A percentile compares a stretch with the other conserved stretches of the same genome.
Evolutionary conservation across 2,113 vertebrate species (phyloP).

Genomic region (Nothoprocta pentlandii): DNA sequence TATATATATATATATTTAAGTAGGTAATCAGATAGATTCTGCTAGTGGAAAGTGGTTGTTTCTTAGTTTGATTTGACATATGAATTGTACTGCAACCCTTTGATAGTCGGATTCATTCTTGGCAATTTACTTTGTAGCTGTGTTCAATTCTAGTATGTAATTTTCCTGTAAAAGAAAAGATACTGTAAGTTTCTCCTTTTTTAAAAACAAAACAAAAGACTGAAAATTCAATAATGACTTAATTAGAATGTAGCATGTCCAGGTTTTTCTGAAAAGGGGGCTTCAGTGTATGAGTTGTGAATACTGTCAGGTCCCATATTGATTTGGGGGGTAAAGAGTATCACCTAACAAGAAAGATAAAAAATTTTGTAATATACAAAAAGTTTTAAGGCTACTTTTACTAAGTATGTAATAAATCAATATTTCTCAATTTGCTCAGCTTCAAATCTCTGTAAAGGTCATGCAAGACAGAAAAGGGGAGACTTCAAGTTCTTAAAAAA

Average conservation of each 20-base stretch:
- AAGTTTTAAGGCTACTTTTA: conserved; percentile 4
- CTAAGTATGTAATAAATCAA: conserved; percentile 24
- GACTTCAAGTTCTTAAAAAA: background rate
- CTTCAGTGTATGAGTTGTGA: background rate
- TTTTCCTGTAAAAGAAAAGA: background rate
- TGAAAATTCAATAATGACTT: background rate
- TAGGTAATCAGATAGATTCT: background rate
- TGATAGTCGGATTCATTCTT: background rate
- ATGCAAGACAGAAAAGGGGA: background rate
- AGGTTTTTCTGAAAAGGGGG: background rate
- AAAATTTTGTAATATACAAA: background rate
- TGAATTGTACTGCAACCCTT: background rate
- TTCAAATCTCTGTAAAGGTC: background rate
- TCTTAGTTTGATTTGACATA: background rate
- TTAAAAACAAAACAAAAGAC: background rate
- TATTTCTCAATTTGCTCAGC: conserved; percentile 22
- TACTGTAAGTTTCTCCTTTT: background rate
- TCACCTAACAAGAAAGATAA: background rate
- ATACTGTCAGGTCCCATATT: background rate
- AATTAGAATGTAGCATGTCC: background rate
- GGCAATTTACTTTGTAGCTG: background rate
- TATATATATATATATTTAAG: too few species aligned
- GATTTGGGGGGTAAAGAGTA: background rate
- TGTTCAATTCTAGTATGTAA: background rate
- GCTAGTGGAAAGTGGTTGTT: background rate